These are phyloP conservation scores for Strix aluco DNA, from an alignment of 2,113 vertebrate species.

Conservation along the genomic window DNA sequence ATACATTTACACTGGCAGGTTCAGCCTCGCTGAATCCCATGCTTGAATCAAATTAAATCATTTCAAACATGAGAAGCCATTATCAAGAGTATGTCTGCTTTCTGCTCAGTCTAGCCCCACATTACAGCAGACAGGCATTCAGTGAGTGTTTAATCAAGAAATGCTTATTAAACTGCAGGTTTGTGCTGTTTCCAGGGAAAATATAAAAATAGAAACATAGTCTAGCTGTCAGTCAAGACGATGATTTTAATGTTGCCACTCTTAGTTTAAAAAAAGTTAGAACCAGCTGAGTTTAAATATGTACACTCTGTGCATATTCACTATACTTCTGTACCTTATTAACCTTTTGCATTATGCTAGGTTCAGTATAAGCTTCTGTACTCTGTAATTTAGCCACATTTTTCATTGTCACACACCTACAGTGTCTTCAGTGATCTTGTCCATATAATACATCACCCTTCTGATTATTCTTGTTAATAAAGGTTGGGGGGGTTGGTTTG, in stretches of 20 bases:
- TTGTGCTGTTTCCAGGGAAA: slow-evolving; percentile 1
- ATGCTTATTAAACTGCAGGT: slow-evolving; percentile 47
- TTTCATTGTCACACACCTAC: not conserved
- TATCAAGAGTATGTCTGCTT: not conserved
- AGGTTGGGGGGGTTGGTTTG: not conserved
- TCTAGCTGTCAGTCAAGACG: not conserved
- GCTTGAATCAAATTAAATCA: slow-evolving; percentile 38
- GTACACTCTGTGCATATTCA: not conserved
- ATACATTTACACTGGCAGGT: slow-evolving; percentile 32
- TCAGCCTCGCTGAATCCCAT: not conserved
- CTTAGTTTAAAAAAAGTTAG: not conserved
- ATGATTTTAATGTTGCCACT: slow-evolving; percentile 27
- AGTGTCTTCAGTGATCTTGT: not conserved
- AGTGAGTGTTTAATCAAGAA: slow-evolving; percentile 48
- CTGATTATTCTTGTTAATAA: not conserved
- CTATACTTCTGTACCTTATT: not conserved
- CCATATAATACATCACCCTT: not conserved
- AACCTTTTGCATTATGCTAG: not conserved
- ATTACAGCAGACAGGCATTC: slow-evolving; percentile 1
- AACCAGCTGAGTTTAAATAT: not conserved
- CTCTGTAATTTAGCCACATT: not conserved
- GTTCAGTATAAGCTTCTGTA: not conserved
- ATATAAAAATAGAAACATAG: slow-evolving; percentile 33
- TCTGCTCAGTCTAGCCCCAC: slow-evolving; percentile 1
- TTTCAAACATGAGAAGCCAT: slow-evolving; percentile 38